Evolutionary conservation across 1,140 invertebrate species (phyloP).

Genomic region (Muscidifurax raptorellus): DNA sequence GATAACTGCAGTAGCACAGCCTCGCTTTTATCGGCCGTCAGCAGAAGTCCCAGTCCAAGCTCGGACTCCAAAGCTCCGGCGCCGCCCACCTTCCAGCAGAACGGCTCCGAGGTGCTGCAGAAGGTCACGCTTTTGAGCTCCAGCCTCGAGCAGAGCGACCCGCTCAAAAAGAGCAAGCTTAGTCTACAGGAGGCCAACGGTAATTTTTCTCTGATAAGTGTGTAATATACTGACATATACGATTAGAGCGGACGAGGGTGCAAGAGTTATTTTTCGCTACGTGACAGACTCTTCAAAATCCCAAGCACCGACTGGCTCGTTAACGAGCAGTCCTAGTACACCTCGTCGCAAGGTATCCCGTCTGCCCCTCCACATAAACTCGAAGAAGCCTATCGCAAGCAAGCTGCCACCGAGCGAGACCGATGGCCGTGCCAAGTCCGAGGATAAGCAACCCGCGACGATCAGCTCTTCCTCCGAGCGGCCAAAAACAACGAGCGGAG

Average conservation of each 20-base stretch:
- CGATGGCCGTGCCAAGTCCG: neutral
- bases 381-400: neutral
- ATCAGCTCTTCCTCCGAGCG: neutral
- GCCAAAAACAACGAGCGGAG: neutral
- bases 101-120: slow-evolving; percentile 7
- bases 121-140: slow-evolving; percentile 10
- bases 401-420: neutral
- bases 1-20: neutral
- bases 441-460: neutral
- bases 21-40: neutral
- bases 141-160: neutral
- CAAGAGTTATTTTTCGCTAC: neutral
- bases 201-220: too few species aligned
- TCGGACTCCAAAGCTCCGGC: neutral
- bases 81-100: neutral
- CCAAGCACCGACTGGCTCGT: neutral
- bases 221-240: neutral
- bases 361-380: slow-evolving; percentile 16
- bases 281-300: neutral
- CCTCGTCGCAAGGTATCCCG: neutral
- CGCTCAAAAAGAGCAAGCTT: neutral
- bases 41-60: neutral
- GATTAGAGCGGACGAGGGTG: neutral
- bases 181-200: neutral
- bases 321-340: neutral